These are phyloP conservation scores for Protonibea diacanthus DNA, from an alignment of 2,797 vertebrate species.

Conservation along the genomic window DNA sequence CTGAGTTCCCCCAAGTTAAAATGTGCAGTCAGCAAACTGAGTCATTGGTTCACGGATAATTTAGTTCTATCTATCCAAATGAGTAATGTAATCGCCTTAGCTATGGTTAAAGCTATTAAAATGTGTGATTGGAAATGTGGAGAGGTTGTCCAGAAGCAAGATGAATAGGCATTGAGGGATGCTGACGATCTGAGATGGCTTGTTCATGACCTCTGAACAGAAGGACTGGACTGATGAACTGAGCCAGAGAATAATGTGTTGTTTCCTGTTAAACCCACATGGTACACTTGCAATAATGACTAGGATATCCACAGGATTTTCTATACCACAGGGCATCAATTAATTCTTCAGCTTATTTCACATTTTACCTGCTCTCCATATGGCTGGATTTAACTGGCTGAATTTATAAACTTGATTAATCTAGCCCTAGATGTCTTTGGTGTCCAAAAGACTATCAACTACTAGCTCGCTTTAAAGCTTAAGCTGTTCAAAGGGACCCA, in stretches of 20 bases:
- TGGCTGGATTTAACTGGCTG: conserved; percentile 5
- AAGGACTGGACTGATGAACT: conserved; percentile 3
- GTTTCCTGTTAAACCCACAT: conserved; percentile 7
- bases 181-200: conserved; percentile 29
- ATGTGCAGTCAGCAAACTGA: conserved; percentile 30
- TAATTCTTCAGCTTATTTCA: conserved; percentile 16
- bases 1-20: conserved; percentile 12
- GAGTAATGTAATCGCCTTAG: conserved; percentile 53
- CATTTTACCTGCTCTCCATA: conserved; percentile 8
- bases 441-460: background rate
- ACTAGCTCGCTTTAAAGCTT: background rate
- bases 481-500: background rate
- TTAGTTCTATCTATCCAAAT: conserved; percentile 50
- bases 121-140: conserved; percentile 50
- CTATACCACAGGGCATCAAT: conserved; percentile 21
- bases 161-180: conserved; percentile 24
- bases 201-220: conserved; percentile 32
- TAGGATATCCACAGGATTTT: background rate
- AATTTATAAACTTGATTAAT: conserved; percentile 25
- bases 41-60: conserved; percentile 44
- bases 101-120: conserved; percentile 47
- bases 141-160: conserved; percentile 35
- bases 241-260: conserved; percentile 4
- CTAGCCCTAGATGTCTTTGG: background rate
- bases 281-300: conserved; percentile 4